Evolutionary conservation across 2,888 invertebrate species (phyloP).

Genomic region (Perithous albicinctus): DNA sequence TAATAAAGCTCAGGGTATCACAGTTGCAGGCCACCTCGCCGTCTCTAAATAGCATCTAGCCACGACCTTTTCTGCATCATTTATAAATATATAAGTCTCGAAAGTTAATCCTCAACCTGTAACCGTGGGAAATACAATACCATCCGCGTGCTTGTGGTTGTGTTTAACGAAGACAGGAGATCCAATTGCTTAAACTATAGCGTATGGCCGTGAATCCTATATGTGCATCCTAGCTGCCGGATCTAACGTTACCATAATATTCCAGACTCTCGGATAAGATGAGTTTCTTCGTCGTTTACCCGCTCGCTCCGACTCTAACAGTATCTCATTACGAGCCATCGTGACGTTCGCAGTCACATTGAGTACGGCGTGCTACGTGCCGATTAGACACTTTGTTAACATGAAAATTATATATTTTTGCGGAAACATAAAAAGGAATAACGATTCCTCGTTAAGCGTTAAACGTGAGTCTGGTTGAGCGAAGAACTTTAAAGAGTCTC

Average conservation of each 20-base stretch:
- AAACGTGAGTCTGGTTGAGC: too few species aligned
- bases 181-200: constrained; percentile 12
- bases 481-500: too few species aligned
- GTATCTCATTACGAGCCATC: constrained; percentile 25
- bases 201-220: constrained; percentile 11
- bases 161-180: background rate
- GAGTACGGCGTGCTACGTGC: constrained; percentile 6
- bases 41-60: background rate
- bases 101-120: constrained; percentile 4
- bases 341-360: constrained; percentile 3
- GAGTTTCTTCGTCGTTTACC: constrained; percentile 14
- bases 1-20: background rate
- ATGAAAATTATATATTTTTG: constrained; percentile 10
- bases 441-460: background rate
- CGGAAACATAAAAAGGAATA: background rate
- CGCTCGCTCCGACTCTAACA: background rate
- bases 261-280: constrained; percentile 11
- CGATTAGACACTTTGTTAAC: constrained; percentile 10
- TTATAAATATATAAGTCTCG: background rate
- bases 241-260: constrained; percentile 13
- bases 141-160: background rate
- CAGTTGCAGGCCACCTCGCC: background rate
- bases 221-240: background rate
- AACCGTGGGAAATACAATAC: constrained; percentile 14
- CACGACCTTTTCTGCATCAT: background rate